Evolutionary conservation across 2,113 vertebrate genomes (phyloP).

Genomic region (Nibea coibor): DNA sequence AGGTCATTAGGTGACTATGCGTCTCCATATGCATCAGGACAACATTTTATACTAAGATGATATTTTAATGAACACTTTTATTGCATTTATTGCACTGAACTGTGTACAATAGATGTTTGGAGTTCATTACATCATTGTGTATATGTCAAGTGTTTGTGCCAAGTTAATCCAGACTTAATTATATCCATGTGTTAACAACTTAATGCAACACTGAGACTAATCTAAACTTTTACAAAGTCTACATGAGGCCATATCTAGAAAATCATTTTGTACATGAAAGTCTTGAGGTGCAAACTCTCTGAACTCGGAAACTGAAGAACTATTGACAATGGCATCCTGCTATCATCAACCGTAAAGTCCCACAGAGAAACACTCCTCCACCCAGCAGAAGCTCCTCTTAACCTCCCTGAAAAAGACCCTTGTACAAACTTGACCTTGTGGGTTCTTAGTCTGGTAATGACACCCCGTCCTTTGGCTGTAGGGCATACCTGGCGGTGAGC

Average conservation of each 20-base stretch:
- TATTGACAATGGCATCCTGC: constrained; percentile 7
- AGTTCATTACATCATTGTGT: neutral
- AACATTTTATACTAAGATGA: neutral
- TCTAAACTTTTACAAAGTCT: neutral
- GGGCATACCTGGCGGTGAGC: constrained; percentile 55
- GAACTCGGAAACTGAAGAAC: constrained; percentile 1
- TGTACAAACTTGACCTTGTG: constrained; percentile 78
- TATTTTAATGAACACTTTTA: neutral
- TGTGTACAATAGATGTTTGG: neutral
- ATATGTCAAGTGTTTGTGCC: neutral
- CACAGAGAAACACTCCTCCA: constrained; percentile 6
- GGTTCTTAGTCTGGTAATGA: constrained; percentile 57
- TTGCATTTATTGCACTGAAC: neutral
- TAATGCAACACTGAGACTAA: neutral
- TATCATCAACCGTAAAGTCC: constrained; percentile 28
- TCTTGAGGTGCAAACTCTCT: neutral
- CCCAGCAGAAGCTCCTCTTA: constrained; percentile 57
- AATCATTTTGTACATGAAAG: neutral
- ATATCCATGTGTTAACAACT: constrained; percentile 6
- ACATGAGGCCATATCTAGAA: neutral
- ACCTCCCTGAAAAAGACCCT: constrained; percentile 61
- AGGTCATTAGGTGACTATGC: constrained; percentile 38
- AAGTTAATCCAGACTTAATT: neutral
- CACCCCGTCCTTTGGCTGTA: constrained; percentile 46
- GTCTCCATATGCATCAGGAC: neutral